phyloP scores from a whole-genome alignment of 2,888 invertebrate genomes.

The Tenthredo mesomela region DNA sequence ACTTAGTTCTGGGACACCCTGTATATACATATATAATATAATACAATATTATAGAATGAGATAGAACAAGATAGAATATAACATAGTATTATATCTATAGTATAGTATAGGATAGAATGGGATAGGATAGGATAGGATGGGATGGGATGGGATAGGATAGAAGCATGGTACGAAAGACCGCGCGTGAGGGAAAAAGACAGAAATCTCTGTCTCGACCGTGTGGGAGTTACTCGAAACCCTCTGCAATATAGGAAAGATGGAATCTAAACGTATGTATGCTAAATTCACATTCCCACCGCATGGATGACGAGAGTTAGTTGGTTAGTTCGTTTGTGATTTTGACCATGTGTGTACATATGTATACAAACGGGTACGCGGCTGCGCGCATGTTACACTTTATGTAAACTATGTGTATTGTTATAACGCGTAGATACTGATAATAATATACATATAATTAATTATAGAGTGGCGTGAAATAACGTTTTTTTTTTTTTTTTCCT shows the following conservation, averaged over 20 bases:
- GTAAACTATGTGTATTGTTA: conserved; percentile 5
- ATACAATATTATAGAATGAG: not conserved
- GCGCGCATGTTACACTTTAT: conserved; percentile 1
- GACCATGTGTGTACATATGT: not conserved
- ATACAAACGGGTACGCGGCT: not conserved
- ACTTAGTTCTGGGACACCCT: too few species aligned
- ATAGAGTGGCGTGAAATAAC: not conserved
- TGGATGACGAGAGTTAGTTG: not conserved
- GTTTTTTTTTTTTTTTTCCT: not conserved
- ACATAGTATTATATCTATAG: not conserved
- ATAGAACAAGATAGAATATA: not conserved
- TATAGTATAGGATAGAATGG: not conserved
- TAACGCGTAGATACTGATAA: not conserved
- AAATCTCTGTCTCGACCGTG: conserved; percentile 40
- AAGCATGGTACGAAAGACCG: conserved; percentile 60
- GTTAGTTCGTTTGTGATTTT: not conserved
- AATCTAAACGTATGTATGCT: conserved; percentile 44
- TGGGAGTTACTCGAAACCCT: conserved; percentile 46
- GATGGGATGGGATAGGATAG: not conserved
- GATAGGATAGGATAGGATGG: not conserved
- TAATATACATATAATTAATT: conserved; percentile 2
- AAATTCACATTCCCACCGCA: conserved; percentile 30
- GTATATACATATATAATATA: not conserved
- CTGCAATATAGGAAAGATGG: conserved; percentile 27
- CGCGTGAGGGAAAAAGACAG: conserved; percentile 62